Base-by-base conservation (phyloP, 2,797 vertebrate species). In the Meriones psammophilus region DNA sequence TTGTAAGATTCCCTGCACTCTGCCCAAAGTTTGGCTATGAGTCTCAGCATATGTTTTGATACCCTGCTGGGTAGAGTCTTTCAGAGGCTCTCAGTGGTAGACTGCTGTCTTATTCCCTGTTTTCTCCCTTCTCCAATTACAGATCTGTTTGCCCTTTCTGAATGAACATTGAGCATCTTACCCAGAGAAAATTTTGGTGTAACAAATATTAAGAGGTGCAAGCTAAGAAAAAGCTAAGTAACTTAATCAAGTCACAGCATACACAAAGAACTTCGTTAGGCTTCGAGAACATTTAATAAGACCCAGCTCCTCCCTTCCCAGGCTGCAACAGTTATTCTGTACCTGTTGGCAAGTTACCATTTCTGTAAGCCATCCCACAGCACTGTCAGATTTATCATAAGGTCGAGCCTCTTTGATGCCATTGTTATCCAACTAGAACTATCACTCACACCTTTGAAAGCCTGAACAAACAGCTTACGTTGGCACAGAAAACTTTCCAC, bases 401-500 rank as follows among this genome's bases (percentile, higher is more conserved):
- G 71, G 81, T 33, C 36, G 14, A 3, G 17, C 46, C 14, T 76
- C 86, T 94, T 94, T 91, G 91, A 94, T 91, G 78, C 39, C 76
- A 17, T 95, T 94, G 68, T 93, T 97, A 83, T 85, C 20, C 69
- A 68, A 13, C 46, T 88, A 50, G 91, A 86, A 90, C 81, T 58
- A 18, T 93, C 89, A 81, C 54, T 68, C 78, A 77, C 80, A 90
- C 93, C 66, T 71, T 87, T 17, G 78, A 66, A 87, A 76, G 56
- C 84, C 39, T 91, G 56, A 92, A 7, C 14, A 64, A 64, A 79
- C 50, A 92, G 89, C 81, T 95, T 96, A 56, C 89, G 68, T 60
- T 95, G 83, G 92, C 96, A 88, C 26, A 86, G 50, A 77, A 93
- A 94, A 79, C 36, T 26, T 90, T 92, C 83, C 30, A 81, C 39